phyloP scores from a whole-genome alignment of 2,113 vertebrate species.

The Phaethon lepturus region DNA sequence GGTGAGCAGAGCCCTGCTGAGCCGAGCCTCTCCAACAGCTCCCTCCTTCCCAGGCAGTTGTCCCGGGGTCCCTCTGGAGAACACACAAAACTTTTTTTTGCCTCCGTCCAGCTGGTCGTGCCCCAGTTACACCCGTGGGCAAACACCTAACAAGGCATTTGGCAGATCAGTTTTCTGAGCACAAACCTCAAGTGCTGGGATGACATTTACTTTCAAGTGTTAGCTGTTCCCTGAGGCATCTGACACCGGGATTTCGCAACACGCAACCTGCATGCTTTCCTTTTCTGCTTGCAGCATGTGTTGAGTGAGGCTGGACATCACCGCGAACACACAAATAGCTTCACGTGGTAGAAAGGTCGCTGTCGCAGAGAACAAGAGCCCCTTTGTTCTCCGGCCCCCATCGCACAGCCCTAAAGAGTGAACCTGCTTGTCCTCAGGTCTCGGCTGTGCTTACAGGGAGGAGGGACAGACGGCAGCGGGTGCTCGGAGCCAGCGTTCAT shows the following conservation, averaged over 20 bases:
- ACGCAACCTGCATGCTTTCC: background rate
- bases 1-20: background rate
- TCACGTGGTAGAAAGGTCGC: background rate
- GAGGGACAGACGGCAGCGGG: background rate
- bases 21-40: background rate
- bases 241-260: background rate
- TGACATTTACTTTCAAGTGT: background rate
- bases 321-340: background rate
- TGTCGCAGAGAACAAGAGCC: background rate
- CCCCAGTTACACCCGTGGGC: background rate
- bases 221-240: background rate
- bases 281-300: background rate
- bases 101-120: accelerated
- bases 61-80: background rate
- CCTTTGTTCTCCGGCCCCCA: background rate
- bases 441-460: background rate
- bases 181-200: background rate
- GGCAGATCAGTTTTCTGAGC: background rate
- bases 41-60: background rate
- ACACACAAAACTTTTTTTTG: too few species aligned
- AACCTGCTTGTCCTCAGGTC: background rate
- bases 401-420: background rate
- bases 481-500: background rate
- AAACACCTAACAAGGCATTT: background rate
- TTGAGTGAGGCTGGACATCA: background rate